Base-by-base conservation (phyloP, 2,113 vertebrate species). In the Acinonyx jubatus region DNA sequence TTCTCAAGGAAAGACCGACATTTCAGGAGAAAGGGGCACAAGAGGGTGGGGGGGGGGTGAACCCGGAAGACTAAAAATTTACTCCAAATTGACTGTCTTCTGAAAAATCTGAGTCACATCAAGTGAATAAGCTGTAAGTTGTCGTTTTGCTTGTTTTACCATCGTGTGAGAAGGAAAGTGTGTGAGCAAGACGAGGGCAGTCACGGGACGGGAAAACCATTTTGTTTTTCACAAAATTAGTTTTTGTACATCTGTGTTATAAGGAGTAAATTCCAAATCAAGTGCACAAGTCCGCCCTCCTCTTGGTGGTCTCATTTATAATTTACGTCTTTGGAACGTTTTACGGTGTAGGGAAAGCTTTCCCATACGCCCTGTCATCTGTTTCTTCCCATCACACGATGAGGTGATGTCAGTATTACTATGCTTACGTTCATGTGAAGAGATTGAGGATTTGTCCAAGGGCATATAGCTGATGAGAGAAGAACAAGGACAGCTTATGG, bases 221-320 rank as follows among this genome's bases (percentile, higher is more conserved):
- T 83, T 61, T 61, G 57, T 61, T 74, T 52, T 83, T 74, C 48
- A 63, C 66, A 31, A 65, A 85, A 55, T 73, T 68, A 81, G 61
- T 45, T 96, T 94, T 87, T 94, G 55, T 41, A 76, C 80, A 33
- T 96, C 78, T 93, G 38, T 25, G 61, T 96, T 89, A 68, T 65
- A 90, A 83, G 92, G 69, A 95, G 48, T 66, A 57, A 41, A 87
- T 94, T 97, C 92, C 83, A 71, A 36, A 68, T 82, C 25, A 61
- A 6, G 41, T 2, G 3, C 69, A 63, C 13, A 36, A 6, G 13
- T 85, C 69, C 81, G 68, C 45, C 82, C 90, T 80, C 55, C 18
- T 92, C 27, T 69, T 63, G 15, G 3, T 33, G 69, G 45, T 83
- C 80, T 88, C 69, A 45, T 91, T 86, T 91, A 19, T 88, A 76